Evolutionary conservation across 1,140 invertebrate species (phyloP).

Genomic region (Ladona fulva): DNA sequence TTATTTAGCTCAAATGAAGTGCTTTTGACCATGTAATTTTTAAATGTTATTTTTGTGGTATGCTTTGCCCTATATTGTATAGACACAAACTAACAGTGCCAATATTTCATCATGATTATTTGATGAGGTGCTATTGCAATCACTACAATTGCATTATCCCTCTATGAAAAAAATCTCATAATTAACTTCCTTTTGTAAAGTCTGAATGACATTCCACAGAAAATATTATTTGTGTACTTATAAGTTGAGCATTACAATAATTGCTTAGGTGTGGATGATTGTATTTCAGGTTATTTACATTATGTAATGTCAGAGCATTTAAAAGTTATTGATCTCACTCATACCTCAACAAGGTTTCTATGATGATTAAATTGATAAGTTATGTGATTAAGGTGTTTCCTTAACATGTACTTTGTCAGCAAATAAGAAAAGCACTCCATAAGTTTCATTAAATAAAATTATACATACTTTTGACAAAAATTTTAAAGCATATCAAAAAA

Average conservation of each 20-base stretch:
- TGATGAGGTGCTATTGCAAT: too few relatives aligned
- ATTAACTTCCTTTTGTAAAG: too few relatives aligned
- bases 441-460: background rate
- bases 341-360: conserved; percentile 11
- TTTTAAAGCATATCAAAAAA: conserved; percentile 5
- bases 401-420: background rate
- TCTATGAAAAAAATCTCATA: too few relatives aligned
- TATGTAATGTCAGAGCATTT: background rate
- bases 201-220: too few relatives aligned
- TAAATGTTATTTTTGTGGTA: too few relatives aligned
- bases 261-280: background rate
- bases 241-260: background rate
- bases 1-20: too few relatives aligned
- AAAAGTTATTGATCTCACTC: conserved; percentile 9
- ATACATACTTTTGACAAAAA: background rate
- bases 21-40: too few relatives aligned
- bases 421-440: background rate
- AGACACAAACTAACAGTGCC: too few relatives aligned
- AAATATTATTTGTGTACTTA: too few relatives aligned
- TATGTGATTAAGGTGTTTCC: background rate
- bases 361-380: background rate
- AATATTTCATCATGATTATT: too few relatives aligned
- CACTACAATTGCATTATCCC: too few relatives aligned
- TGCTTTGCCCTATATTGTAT: too few relatives aligned
- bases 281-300: background rate